A percentile compares a stretch with the other conserved stretches of the same genome.
Conservation (phyloP, 2,888 invertebrate species). For the Boloria selene region DNA sequence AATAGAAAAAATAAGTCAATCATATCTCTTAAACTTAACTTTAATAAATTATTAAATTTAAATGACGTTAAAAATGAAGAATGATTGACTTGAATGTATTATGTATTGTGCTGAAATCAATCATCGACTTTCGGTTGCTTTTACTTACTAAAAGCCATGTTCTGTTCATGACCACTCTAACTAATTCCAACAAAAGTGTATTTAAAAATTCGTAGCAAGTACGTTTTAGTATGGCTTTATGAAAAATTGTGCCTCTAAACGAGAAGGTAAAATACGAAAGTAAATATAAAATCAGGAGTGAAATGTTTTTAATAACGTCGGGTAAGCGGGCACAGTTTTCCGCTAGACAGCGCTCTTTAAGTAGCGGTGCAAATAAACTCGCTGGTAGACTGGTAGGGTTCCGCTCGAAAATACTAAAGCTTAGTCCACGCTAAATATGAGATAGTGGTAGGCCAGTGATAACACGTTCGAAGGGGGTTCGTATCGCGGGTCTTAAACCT, state of each 20-base stretch:
- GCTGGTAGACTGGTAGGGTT: constrained; percentile 39
- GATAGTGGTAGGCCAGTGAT: no score
- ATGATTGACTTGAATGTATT: no score
- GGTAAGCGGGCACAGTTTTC: constrained; percentile 51
- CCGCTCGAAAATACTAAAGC: constrained; percentile 2
- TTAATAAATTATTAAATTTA: no score
- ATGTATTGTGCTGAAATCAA: no score
- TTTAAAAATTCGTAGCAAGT: constrained; percentile 9
- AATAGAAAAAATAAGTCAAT: no score
- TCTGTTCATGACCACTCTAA: not conserved
- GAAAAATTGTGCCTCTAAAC: constrained; percentile 32
- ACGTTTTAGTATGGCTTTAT: constrained; percentile 8
- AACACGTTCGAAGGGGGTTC: no score
- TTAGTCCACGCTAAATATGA: no score
- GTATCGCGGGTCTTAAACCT: no score
- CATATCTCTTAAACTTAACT: no score
- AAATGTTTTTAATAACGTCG: constrained; percentile 46
- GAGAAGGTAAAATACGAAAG: constrained; percentile 34
- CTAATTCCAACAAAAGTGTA: constrained; percentile 14
- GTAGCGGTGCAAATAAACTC: constrained; percentile 58
- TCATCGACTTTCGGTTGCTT: no score
- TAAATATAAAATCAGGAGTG: constrained; percentile 40
- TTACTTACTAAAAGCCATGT: not conserved
- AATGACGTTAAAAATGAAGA: no score
- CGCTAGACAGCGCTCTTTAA: constrained; percentile 51